Percentiles rank a stretch among this genome's conserved stretches.
Evolutionary conservation across 1,140 invertebrate genomes (phyloP).

Genomic region (Vanessa tameamea): DNA sequence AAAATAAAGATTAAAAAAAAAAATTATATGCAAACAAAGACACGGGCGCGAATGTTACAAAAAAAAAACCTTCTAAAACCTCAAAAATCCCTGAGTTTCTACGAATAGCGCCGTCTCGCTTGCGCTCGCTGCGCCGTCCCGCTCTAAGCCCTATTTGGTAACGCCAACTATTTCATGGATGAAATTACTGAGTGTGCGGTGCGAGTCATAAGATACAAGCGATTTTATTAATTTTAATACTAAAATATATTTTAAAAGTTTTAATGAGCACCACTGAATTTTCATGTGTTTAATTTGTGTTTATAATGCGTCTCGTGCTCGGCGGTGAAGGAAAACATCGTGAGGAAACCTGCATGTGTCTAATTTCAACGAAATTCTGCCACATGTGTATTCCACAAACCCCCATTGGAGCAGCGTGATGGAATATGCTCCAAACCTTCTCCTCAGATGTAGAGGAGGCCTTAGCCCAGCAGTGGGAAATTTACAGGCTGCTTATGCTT

Average conservation of each 20-base stretch:
- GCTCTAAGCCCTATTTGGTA: conserved; percentile 78
- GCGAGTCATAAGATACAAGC: conserved; percentile 37
- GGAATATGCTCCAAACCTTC: too few relatives aligned
- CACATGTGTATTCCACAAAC: too few relatives aligned
- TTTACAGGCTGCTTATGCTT: too few relatives aligned
- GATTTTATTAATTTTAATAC: conserved; percentile 23
- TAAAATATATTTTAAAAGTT: neutral
- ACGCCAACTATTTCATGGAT: conserved; percentile 80
- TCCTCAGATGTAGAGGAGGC: neutral
- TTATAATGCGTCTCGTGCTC: too few relatives aligned
- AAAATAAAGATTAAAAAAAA: neutral
- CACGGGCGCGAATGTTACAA: conserved; percentile 12
- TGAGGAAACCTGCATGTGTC: too few relatives aligned
- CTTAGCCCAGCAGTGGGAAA: too few relatives aligned
- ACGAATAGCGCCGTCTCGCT: conserved; percentile 24
- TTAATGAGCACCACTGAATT: too few relatives aligned
- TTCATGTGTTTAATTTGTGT: too few relatives aligned
- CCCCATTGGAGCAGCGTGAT: too few relatives aligned
- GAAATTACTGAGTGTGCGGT: conserved; percentile 66
- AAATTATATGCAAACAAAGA: neutral
- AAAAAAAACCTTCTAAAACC: conserved; percentile 17
- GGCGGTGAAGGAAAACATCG: too few relatives aligned
- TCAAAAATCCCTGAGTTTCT: conserved; percentile 37
- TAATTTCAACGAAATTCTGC: too few relatives aligned
- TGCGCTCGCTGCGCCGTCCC: conserved; percentile 42